Conservation (phyloP, 2,888 invertebrate species). For the Cryptus armator region DNA sequence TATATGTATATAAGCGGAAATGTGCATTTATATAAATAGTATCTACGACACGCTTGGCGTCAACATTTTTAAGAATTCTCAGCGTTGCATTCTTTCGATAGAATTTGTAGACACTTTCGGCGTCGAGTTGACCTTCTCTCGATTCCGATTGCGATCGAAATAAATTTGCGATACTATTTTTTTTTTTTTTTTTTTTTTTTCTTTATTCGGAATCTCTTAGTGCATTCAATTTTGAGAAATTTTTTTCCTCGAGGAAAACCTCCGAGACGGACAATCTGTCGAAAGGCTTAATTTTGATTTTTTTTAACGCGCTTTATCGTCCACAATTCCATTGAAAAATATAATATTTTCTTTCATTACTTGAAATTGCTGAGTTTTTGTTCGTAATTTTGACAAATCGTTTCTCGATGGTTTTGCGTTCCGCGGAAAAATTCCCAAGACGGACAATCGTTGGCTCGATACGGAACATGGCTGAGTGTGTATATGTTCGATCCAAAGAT, state of each 20-base stretch:
- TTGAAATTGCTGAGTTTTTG: background rate
- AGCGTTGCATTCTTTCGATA: background rate
- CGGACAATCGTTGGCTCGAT: background rate
- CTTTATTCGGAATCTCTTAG: no score
- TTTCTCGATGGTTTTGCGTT: background rate
- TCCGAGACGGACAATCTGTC: no score
- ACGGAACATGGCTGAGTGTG: background rate
- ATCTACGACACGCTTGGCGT: background rate
- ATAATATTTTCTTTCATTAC: no score
- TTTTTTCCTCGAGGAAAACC: no score
- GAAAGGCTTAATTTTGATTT: no score
- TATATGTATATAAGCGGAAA: slow-evolving; percentile 26
- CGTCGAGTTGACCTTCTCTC: background rate
- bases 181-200: no score
- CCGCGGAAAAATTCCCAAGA: background rate
- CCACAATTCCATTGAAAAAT: no score
- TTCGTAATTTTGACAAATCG: background rate
- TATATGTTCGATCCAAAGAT: slow-evolving; percentile 51
- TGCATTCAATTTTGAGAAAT: no score
- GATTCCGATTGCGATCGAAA: background rate
- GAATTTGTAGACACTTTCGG: background rate
- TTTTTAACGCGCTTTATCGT: no score
- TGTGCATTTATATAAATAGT: slow-evolving; percentile 28
- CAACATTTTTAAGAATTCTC: slow-evolving; percentile 3
- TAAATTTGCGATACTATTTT: no score